A percentile compares a stretch with the other conserved stretches of the same genome.
Conservation (phyloP, 2,113 vertebrate species). For the Andinoacara biseriatus region DNA sequence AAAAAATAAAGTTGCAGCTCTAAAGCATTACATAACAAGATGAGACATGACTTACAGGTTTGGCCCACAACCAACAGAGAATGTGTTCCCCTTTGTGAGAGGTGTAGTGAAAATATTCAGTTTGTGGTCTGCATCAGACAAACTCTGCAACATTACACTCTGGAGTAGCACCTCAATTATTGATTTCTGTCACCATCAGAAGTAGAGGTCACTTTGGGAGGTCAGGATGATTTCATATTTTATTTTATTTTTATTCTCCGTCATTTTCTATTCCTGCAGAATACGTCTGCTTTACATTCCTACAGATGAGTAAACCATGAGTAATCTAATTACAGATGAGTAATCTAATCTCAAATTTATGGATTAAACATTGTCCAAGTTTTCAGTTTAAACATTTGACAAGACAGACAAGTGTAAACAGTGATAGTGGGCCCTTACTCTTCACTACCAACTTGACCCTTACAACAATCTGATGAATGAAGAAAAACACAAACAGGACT, state of each 20-base stretch:
- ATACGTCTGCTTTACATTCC: neutral
- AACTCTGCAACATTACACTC: neutral
- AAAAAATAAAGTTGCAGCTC: neutral
- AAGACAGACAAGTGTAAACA: neutral
- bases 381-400: neutral
- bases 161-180: neutral
- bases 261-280: neutral
- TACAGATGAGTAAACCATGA: neutral
- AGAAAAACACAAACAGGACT: slow-evolving; percentile 43
- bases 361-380: neutral
- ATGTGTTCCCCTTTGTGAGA: neutral
- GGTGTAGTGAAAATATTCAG: neutral
- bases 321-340: neutral
- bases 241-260: neutral
- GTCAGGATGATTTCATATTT: neutral
- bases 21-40: neutral
- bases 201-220: neutral
- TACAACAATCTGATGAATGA: slow-evolving; percentile 19
- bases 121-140: neutral
- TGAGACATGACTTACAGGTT: neutral
- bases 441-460: neutral
- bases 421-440: neutral
- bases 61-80: neutral
- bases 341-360: neutral
- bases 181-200: neutral